Evolutionary conservation across 2,888 invertebrate species (phyloP), one percentile per base, ranked within the genome.

Genomic region (Pandemis heparana): DNA sequence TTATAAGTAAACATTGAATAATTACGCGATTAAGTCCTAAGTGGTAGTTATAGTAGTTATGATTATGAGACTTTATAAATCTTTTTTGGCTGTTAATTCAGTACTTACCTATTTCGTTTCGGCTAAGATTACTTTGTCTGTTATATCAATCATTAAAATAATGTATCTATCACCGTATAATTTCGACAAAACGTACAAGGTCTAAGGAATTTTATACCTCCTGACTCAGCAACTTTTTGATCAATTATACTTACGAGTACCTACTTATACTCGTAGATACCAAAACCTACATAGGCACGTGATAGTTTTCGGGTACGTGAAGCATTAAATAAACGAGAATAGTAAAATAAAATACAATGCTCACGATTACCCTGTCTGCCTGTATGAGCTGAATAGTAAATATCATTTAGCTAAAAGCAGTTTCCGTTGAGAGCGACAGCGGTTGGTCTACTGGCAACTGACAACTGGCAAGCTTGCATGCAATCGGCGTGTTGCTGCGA

Each of bases 341-440:
- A n/a, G 5, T 23, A 23, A 56, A 56, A 56, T 32, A 32, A 32
- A 32, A 32, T 32, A 32, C 23, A 32, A 32, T 53, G 48, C n/a
- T 43, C 43, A 12, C 7, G 7, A 7, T 53, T 53, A 16, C 18
- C 18, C 7, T 3, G 60, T 9, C n/a, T 38, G 60, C 8, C n/a
- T 38, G 39, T 8, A 39, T 60, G 60, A 38, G 39, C 60, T 23
- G 56, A 23, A 56, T 23, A 23, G 56, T 56, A 56, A 56, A 56
- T 70, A 61, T 67, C 51, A 72, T 60, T 64, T 60, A 12, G 59
- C 61, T 74, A 71, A 74, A 71, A 71, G 71, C 70, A 69, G 43
- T 70, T 72, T 72, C 56, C 72, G 53, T 56, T n/a, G 14, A 32
- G 41, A 23, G 39, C 38, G 32, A 66, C 53, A 46, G 51, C 10